Evolutionary conservation across 2,888 invertebrate genomes (phyloP), one percentile per base, ranked within the genome.

Genomic region (Willowsia nigromaculata): DNA sequence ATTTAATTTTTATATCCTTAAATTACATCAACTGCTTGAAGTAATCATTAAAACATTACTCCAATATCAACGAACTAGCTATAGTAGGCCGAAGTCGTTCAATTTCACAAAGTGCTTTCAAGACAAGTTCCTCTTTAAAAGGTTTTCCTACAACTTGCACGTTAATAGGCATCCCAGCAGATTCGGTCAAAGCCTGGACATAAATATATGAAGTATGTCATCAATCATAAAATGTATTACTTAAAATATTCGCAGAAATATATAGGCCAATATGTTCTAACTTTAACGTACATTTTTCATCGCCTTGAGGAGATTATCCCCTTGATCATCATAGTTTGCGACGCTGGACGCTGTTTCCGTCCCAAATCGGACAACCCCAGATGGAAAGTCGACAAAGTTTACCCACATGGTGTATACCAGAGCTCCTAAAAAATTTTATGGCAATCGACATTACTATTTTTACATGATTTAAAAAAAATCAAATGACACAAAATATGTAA

Each of bases 91-190:
- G 13, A 1, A 74, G n/a, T 15, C 43, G 59, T 40, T 81, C 81
- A 0, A 81, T n/a, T 59, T 81, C 81, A 3, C 59, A 2, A 11
- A 81, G 22, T 1, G 30, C 62, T 11, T 53, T 15, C 3, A 81
- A 18, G 13, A 62, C 62, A 7, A 40, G 59, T 25, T 81, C 81
- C 18, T 81, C 81, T 40, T 81, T 81, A n/a, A 37, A 81, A 1
- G 81, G 81, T 9, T 25, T 18, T 0, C 40, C 59, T 40, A 56
- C 62, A 9, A 81, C 22, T 37, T 81, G 81, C 37, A 81, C 81
- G n/a, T 81, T 80, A n/a, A 81, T 81, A 3, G 81, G 81, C 81
- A 81, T 81, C 62, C 81, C 81, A 59, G n/a, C 81, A 13, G 81
- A 81, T 5, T 40, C 62, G 30, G 2, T 40, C 37, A 81, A 22